These are phyloP conservation scores for Uropsilus gracilis DNA, from an alignment of 2,113 vertebrate species.

Conservation along the genomic window DNA sequence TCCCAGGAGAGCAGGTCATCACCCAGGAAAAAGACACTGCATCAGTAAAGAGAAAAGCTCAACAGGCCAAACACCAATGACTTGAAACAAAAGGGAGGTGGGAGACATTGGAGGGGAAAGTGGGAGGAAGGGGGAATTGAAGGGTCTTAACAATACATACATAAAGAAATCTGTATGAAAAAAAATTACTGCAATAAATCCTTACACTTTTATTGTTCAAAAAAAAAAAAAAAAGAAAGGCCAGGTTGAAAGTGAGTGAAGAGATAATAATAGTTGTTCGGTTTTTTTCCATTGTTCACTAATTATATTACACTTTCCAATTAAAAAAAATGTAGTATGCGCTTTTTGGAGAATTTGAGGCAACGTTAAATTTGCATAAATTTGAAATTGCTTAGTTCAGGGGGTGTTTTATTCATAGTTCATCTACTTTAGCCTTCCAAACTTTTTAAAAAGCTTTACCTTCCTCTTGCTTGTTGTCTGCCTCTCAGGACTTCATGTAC, in stretches of 20 bases:
- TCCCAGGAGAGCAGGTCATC: no score
- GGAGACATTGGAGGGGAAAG: no score
- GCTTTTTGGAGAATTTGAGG: conserved; percentile 58
- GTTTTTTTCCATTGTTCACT: conserved; percentile 8
- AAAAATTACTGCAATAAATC: no score
- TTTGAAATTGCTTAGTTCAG: conserved; percentile 61
- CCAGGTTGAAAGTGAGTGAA: not conserved
- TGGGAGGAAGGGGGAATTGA: no score
- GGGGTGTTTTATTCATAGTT: conserved; percentile 60
- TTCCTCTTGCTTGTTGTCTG: conserved; percentile 29
- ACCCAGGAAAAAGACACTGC: no score
- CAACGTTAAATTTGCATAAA: conserved; percentile 45
- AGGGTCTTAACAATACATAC: no score
- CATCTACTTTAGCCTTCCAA: not conserved
- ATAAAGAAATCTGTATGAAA: no score
- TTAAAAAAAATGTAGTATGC: conserved; percentile 45
- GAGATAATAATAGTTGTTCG: not conserved
- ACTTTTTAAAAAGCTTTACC: not conserved
- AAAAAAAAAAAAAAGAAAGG: no score
- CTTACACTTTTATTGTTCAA: no score
- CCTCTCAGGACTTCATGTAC: conserved; percentile 31
- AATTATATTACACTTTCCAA: not conserved
- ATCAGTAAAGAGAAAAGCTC: no score
- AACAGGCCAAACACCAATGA: no score
- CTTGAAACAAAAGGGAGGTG: no score